Conservation (phyloP, 2,888 invertebrate genomes). For the Ypsolopha scabrella region DNA sequence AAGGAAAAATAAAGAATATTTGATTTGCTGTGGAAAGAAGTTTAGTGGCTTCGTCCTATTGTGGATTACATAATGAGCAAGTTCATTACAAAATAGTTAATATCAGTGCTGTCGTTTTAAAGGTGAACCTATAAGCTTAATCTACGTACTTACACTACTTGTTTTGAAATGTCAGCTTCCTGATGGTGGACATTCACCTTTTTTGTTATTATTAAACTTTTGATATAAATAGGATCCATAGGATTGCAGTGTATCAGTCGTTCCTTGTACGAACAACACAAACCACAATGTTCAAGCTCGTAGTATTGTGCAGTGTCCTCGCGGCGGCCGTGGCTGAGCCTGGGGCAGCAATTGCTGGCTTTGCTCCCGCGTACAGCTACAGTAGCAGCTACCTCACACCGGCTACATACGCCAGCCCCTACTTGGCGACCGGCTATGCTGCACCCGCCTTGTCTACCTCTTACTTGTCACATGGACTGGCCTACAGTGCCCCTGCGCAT, state of each 20-base stretch:
- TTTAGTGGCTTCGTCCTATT: background rate
- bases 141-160: background rate
- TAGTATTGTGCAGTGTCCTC: constrained; percentile 55
- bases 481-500: constrained; percentile 26
- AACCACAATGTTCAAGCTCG: constrained; percentile 30
- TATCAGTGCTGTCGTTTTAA: background rate
- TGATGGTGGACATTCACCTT: background rate
- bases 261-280: background rate
- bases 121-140: background rate
- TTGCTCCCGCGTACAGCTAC: constrained; percentile 24
- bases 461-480: background rate
- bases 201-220: background rate
- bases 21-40: background rate
- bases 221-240: background rate
- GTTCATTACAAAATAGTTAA: background rate
- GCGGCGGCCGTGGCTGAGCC: constrained; percentile 46
- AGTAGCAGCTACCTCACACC: constrained; percentile 13
- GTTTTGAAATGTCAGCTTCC: background rate
- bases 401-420: constrained; percentile 14
- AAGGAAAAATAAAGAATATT: background rate
- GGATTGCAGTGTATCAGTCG: background rate
- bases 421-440: background rate
- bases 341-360: background rate
- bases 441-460: background rate
- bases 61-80: background rate